Conservation (phyloP, 35 echinoderm and acorn worm genomes). For the Ophiothrix spiculata region DNA sequence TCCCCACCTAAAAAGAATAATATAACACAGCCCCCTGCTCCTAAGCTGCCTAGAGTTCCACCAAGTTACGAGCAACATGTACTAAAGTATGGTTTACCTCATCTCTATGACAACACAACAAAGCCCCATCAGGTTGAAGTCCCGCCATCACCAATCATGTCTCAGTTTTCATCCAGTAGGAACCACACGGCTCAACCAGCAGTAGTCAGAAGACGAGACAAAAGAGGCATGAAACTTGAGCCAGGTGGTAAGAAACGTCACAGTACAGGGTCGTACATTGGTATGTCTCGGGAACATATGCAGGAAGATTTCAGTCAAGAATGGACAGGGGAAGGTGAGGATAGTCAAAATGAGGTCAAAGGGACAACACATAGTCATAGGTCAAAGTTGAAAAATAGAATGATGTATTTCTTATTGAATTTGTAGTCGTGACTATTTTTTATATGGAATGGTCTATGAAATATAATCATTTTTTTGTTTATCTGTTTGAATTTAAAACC, state of each 20-base stretch:
- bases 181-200: not conserved
- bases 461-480: too few species aligned
- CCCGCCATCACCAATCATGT: not conserved
- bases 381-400: slow-evolving; percentile 4
- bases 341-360: not conserved
- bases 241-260: not conserved
- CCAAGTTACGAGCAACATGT: slow-evolving; percentile 37
- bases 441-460: too few species aligned
- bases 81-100: slow-evolving; percentile 20
- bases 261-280: not conserved
- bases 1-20: not conserved
- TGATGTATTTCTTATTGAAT: not conserved
- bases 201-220: not conserved
- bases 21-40: not conserved
- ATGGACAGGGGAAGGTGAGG: not conserved
- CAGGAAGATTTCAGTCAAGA: not conserved
- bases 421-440: too few species aligned
- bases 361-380: not conserved
- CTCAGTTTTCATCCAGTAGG: not conserved
- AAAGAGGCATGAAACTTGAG: not conserved
- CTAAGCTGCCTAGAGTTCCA: not conserved
- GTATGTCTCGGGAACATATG: slow-evolving; percentile 7
- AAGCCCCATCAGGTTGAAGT: not conserved
- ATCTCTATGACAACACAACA: not conserved
- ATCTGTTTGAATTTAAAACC: too few species aligned